Percentiles rank a stretch among this genome's conserved stretches.
These are phyloP conservation scores for human DNA, from an alignment of 2,113 vertebrate genomes.

Conservation along the genomic window GRCh38 chr16:74258501-74259000, in stretches of 20 bases:
- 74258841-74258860: neutral
- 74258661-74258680: neutral
- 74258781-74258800: neutral
- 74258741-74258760: neutral
- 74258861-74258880: neutral
- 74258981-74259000: neutral
- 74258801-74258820: neutral
- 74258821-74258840: neutral
- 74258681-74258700: neutral
- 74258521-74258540: neutral
- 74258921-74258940: neutral
- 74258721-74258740: neutral
- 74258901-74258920: conserved; percentile 4
- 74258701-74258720: neutral
- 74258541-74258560: neutral
- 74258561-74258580: neutral
- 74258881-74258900: neutral
- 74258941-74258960: neutral
- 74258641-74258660: neutral
- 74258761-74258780: neutral
- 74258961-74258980: neutral
- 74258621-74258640: neutral
- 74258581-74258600: neutral
- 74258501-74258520: neutral
- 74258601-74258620: neutral